phyloP scores from a whole-genome alignment of 2,113 vertebrate genomes.

The Nipponia nippon region DNA sequence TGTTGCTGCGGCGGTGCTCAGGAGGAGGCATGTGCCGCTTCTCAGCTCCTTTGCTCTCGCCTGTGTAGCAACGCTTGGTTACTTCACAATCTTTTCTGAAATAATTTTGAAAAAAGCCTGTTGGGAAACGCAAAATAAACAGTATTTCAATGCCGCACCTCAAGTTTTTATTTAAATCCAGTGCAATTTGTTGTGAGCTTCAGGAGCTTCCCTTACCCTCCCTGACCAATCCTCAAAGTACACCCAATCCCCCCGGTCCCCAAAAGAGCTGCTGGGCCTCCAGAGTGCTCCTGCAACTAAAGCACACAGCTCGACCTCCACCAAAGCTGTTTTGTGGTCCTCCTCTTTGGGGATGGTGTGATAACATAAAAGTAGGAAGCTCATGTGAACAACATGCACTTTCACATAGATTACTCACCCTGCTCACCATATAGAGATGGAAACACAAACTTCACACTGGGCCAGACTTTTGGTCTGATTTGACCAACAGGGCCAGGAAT shows the following conservation, averaged over 20 bases:
- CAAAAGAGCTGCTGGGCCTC: background rate
- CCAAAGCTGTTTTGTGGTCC: background rate
- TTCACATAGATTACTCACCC: background rate
- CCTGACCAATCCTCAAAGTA: background rate
- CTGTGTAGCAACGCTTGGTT: background rate
- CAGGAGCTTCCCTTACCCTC: background rate
- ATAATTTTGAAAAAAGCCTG: background rate
- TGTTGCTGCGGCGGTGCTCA: accelerated
- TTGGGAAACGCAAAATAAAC: background rate
- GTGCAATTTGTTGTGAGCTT: background rate
- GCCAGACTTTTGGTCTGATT: background rate
- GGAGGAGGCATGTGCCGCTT: background rate
- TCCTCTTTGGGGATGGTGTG: background rate
- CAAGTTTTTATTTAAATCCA: background rate
- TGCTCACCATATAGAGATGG: background rate
- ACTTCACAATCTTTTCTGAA: background rate
- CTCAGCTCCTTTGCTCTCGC: background rate
- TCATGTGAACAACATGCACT: background rate
- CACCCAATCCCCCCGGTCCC: background rate
- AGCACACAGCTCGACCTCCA: background rate
- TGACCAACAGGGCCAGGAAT: background rate
- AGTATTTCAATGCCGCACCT: background rate
- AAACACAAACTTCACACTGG: background rate
- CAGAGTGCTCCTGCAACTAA: background rate
- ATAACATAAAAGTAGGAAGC: background rate